Base-by-base conservation (phyloP, 2,888 invertebrate species). In the Zele albiditarsus region DNA sequence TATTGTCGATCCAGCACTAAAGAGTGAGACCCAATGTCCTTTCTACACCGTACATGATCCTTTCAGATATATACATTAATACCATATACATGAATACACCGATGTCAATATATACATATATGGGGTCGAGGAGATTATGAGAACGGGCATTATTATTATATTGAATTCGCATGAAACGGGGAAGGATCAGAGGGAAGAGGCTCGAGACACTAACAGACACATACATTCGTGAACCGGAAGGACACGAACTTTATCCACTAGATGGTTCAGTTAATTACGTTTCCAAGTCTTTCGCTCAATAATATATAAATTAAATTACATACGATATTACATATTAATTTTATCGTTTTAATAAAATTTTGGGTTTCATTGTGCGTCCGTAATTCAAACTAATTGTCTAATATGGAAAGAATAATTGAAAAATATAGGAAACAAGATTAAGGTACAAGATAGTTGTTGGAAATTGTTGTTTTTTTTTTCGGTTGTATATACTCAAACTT, bases 131-230 rank as follows among this genome's bases (percentile, higher is more conserved):
- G 27, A 53, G 46, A 67, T 58, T 38, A 53, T 58, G 27, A 49
- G 63, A 77, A 72, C 72, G 76, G 60, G 79, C 80, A 84, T 85
- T 86, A 86, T 86, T 85, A 83, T 38, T 71, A 71, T 84, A 86
- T 85, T 81, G 86, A 86, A 86, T 84, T 82, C 85, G 80, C 80
- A 81, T 71, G 82, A 86, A 84, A 86, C 79, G 82, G 81, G 80
- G 80, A 82, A 80, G 80, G 81, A 78, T 78, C 81, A 67, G 70
- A 62, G 68, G 78, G 79, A 81, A 80, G 78, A 72, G 62, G 66
- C 71, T 46, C 28, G 53, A 62, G 46, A 23, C 38, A 67, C 63
- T 66, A 20, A 62, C 62, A 25, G 66, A 73, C 33, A 73, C 67
- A 33, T 46, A 49, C 16, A 53, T 57, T 71, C 67, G 72, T 62